A percentile compares a stretch with the other conserved stretches of the same genome.
phyloP scores from a whole-genome alignment of 1,140 invertebrate genomes.

The Drosophila virilis region DNA sequence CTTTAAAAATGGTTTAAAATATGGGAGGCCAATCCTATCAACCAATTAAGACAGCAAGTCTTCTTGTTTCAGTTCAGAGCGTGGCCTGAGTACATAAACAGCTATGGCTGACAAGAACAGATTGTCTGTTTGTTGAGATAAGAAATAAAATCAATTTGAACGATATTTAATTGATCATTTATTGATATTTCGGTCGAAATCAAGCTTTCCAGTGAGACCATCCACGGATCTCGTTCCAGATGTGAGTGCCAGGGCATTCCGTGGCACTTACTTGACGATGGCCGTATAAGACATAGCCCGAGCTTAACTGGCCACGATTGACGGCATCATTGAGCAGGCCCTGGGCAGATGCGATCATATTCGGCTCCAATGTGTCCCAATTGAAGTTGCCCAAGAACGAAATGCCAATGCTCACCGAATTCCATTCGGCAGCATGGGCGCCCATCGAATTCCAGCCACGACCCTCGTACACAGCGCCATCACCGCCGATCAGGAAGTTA shows the following conservation, averaged over 20 bases:
- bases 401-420: conserved; percentile 88
- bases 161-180: not conserved
- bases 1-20: too few relatives aligned
- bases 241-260: conserved; percentile 88
- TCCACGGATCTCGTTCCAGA: conserved; percentile 87
- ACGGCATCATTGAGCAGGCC: conserved; percentile 86
- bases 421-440: conserved; percentile 88
- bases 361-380: conserved; percentile 48
- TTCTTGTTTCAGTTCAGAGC: too few relatives aligned
- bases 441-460: conserved; percentile 88
- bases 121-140: too few relatives aligned
- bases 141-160: not conserved
- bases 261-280: conserved; percentile 89
- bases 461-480: conserved; percentile 87
- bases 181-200: not conserved
- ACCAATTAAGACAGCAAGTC: too few relatives aligned
- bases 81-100: too few relatives aligned
- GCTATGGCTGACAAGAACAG: too few relatives aligned
- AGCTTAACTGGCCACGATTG: conserved; percentile 85
- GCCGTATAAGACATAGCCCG: conserved; percentile 88
- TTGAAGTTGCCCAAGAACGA: conserved; percentile 87
- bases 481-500: conserved; percentile 86
- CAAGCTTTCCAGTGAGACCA: conserved; percentile 87
- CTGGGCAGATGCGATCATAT: conserved; percentile 85
- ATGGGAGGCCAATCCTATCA: too few relatives aligned